These are phyloP conservation scores for Mythimna pallens DNA, from an alignment of 2,888 invertebrate genomes.

Conservation along the genomic window DNA sequence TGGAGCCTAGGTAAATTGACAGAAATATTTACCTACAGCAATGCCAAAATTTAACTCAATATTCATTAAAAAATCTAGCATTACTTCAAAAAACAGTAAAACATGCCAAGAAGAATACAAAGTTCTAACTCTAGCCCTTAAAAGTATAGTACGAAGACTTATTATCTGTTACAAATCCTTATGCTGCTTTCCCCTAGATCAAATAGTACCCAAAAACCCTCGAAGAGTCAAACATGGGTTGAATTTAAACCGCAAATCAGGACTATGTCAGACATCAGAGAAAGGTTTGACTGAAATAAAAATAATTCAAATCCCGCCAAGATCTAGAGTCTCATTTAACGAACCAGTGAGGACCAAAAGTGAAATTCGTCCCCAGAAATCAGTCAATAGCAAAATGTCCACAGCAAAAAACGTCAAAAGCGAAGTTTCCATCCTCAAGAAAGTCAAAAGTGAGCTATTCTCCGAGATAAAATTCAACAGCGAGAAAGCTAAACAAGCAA, in stretches of 20 bases:
- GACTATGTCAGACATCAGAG: slow-evolving; percentile 5
- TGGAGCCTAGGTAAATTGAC: slow-evolving; percentile 21
- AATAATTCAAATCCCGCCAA: slow-evolving; percentile 34
- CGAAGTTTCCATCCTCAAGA: background rate
- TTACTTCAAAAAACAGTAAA: slow-evolving; percentile 3
- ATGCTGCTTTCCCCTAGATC: slow-evolving; percentile 58
- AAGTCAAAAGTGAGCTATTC: background rate
- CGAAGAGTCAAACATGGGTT: background rate
- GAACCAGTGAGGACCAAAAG: slow-evolving; percentile 7
- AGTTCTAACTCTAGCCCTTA: slow-evolving; percentile 5
- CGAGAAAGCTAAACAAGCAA: background rate
- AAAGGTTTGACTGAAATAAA: slow-evolving; percentile 3
- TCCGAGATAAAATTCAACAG: background rate
- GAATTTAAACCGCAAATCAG: background rate
- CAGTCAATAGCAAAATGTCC: background rate
- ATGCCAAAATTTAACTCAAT: slow-evolving; percentile 34
- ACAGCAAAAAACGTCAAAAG: slow-evolving; percentile 1
- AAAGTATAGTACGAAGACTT: slow-evolving; percentile 28
- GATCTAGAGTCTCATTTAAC: slow-evolving; percentile 28
- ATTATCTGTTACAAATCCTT: slow-evolving; percentile 45
- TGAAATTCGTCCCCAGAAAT: background rate
- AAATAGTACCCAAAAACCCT: slow-evolving; percentile 30
- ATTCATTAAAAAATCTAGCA: slow-evolving; percentile 27
- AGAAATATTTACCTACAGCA: background rate
- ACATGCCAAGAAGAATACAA: background rate